phyloP scores from a whole-genome alignment of 2,113 vertebrate species.

The Noctilio leporinus region DNA sequence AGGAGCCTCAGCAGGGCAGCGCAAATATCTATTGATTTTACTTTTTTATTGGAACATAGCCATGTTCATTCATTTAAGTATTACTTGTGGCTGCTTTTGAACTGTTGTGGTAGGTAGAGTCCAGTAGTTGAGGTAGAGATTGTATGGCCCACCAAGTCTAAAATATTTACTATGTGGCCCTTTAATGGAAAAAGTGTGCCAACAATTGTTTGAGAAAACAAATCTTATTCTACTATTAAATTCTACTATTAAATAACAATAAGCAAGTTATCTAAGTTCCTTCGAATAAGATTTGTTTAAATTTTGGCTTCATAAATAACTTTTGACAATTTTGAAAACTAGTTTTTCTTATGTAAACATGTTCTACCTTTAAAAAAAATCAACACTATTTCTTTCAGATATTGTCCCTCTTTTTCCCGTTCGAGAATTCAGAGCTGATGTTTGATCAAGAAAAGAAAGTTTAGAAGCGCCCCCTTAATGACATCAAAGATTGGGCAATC shows the following conservation, averaged over 20 bases:
- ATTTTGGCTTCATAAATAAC: background rate
- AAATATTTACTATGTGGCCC: background rate
- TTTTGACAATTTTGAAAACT: background rate
- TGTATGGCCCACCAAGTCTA: background rate
- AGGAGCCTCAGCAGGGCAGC: background rate
- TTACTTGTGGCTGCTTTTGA: background rate
- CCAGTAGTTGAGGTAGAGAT: background rate
- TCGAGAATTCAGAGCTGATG: background rate
- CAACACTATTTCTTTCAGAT: background rate
- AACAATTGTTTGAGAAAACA: background rate
- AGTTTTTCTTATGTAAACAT: background rate
- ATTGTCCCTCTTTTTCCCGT: background rate
- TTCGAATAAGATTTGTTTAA: background rate
- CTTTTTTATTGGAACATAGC: background rate
- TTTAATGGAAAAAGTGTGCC: background rate
- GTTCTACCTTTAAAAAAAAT: background rate
- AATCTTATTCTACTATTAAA: no score
- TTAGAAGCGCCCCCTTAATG: background rate
- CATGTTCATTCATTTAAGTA: background rate
- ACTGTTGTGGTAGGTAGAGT: background rate
- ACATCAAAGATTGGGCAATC: background rate
- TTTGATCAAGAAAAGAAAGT: background rate
- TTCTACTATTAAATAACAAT: no score
- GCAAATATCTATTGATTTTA: background rate
- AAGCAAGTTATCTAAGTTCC: no score